Evolutionary conservation across 2,113 vertebrate species (phyloP).

Genomic region (Pandion haliaetus): DNA sequence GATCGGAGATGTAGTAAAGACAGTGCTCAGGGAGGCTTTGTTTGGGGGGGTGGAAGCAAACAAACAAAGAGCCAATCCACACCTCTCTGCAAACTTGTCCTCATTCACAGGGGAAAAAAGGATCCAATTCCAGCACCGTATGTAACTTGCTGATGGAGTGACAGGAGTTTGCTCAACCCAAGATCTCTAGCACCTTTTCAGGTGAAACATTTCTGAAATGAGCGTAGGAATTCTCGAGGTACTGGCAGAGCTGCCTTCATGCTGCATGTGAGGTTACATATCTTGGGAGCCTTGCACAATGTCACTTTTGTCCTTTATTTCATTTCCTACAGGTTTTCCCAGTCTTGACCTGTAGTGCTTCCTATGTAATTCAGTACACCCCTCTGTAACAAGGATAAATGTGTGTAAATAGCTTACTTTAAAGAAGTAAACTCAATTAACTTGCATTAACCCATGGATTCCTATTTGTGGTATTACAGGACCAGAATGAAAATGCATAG

Average conservation of each 20-base stretch:
- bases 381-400: neutral
- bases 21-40: neutral
- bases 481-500: accelerated
- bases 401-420: neutral
- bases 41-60: neutral
- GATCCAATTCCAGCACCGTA: neutral
- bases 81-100: no score
- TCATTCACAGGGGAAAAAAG: neutral
- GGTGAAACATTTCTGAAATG: neutral
- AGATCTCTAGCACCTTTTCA: neutral
- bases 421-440: neutral
- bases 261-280: neutral
- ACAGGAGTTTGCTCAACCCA: neutral
- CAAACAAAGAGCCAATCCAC: neutral
- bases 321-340: neutral
- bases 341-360: neutral
- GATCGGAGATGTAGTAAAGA: accelerated
- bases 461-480: neutral
- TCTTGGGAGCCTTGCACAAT: neutral
- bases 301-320: neutral
- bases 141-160: neutral
- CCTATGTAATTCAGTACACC: neutral
- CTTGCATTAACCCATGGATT: neutral
- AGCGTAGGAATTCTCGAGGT: neutral
- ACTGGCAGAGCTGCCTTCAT: neutral